Evolutionary conservation across 2,888 invertebrate species (phyloP).

Genomic region (Smittia sp.): DNA sequence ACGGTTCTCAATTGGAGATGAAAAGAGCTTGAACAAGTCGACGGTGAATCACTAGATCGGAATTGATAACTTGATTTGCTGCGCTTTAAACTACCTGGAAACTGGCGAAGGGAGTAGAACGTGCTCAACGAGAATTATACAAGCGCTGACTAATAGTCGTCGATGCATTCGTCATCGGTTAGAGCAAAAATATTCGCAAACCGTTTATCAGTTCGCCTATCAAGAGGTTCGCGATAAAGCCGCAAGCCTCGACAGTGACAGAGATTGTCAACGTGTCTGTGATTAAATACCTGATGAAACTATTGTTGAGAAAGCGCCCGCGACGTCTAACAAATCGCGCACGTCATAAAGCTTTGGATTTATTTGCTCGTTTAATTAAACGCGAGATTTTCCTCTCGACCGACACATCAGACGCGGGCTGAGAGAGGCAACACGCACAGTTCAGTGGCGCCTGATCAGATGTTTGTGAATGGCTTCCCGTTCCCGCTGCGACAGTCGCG

Average conservation of each 20-base stretch:
- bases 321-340: not conserved
- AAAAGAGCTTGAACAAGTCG: not conserved
- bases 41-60: not conserved
- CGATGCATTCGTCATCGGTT: not conserved
- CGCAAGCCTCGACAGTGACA: not conserved
- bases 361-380: slow-evolving; percentile 16
- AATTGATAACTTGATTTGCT: not conserved
- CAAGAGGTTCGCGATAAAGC: not conserved
- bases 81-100: not conserved
- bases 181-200: not conserved
- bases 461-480: not conserved
- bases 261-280: not conserved
- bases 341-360: not conserved
- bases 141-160: not conserved
- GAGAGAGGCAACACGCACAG: not conserved
- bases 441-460: slow-evolving; percentile 4
- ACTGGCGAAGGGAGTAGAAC: not conserved
- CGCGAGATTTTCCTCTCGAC: not conserved
- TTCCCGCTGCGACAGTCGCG: not conserved
- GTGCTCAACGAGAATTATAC: not conserved
- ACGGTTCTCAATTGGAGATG: not conserved
- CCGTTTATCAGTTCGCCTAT: not conserved
- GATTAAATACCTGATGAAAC: not conserved
- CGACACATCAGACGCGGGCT: not conserved
- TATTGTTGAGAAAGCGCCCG: not conserved